Base-by-base conservation (phyloP, 1,140 invertebrate genomes). In the Conus betulinus region DNA sequence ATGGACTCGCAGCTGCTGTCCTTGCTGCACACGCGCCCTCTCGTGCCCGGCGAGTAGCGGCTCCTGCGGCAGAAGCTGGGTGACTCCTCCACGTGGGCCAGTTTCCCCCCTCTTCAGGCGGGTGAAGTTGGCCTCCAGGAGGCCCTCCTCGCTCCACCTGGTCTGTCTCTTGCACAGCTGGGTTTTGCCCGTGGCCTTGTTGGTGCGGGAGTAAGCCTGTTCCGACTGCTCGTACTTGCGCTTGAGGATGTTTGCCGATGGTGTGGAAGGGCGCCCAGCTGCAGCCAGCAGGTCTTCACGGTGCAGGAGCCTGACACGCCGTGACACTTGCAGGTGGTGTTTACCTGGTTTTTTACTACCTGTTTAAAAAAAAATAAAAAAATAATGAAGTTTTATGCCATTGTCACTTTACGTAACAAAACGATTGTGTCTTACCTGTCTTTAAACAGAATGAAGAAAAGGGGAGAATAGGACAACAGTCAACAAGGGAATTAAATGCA, bases 271-370 rank as follows among this genome's bases (percentile, higher is more conserved):
- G 97, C 17, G 98, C 97, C 97, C 92, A 99, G 95, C 71, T 97
- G 98, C 94, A 97, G 97, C 98, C 98, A 99, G 95, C 99, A 99
- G 20, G 98, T 99, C 94, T 97, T 97, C 95, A 99, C 97, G 10
- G 98, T 98, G 94, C 98, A 99, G 78, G 98, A 98, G 8, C 98
- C 98, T 67, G 98, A 99, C 39, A 99, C 98, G 11, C 98, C 98
- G 95, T 99, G 98, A 94, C 99, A 99, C 95, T 99, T 99, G 96
- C 98, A 99, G 15, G 91, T 93, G 1, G 91, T 93, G 52, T 91
- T 88, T 53, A 94, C 93, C 5, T 92, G 91, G 51, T 92, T 88
- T 81, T 92, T 92, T 17, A 95, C 94, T 71, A 94, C 90, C 94
- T 95, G 91, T 5, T 39, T 39, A n/a, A n/a, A n/a, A 39, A 39